Percentiles rank a stretch among this genome's conserved stretches.
These are phyloP conservation scores for Rhabdophis nuchalis DNA, from an alignment of 2,797 vertebrate genomes.

Conservation along the genomic window DNA sequence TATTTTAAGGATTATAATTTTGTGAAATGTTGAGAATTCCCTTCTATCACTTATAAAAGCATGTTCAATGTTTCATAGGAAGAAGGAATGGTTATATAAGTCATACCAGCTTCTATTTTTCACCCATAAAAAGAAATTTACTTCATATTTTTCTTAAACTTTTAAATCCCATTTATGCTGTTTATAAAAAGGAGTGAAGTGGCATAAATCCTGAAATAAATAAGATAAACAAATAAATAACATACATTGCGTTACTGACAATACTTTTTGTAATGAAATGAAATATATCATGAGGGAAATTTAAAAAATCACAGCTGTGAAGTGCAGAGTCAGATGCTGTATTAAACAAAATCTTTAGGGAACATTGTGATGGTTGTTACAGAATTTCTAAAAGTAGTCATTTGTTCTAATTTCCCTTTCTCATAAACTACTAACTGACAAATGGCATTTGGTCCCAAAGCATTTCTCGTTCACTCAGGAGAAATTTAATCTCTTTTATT, in stretches of 20 bases:
- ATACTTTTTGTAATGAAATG: background rate
- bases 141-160: background rate
- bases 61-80: background rate
- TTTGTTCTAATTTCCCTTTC: constrained; percentile 49
- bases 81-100: background rate
- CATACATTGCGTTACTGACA: background rate
- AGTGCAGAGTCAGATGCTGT: constrained; percentile 28
- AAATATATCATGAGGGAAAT: background rate
- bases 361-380: constrained; percentile 41
- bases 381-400: constrained; percentile 38
- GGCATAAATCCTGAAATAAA: background rate
- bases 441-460: constrained; percentile 41
- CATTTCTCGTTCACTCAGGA: constrained; percentile 35
- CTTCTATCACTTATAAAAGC: no score
- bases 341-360: constrained; percentile 41
- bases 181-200: background rate
- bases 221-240: background rate
- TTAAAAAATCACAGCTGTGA: constrained; percentile 8
- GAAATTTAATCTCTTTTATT: constrained; percentile 39
- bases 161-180: background rate
- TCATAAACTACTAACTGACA: constrained; percentile 55
- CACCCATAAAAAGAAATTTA: background rate
- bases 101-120: background rate
- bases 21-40: background rate
- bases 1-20: background rate